phyloP scores from a whole-genome alignment of 2,797 vertebrate species.

The Pangasius djambal region DNA sequence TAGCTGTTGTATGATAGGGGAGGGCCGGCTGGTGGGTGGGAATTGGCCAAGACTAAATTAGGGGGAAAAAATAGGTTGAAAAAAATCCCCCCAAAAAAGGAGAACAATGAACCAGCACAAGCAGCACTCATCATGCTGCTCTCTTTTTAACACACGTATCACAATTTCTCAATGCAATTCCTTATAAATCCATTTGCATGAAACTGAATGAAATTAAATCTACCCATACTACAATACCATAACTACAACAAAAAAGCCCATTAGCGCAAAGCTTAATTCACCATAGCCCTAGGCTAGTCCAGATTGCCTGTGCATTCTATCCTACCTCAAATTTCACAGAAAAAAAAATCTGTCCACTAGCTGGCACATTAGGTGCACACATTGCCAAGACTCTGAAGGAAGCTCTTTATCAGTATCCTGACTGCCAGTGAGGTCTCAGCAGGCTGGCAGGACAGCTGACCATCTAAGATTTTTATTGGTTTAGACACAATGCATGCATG shows the following conservation, averaged over 20 bases:
- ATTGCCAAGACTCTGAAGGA: conserved; percentile 4
- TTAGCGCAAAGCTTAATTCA: not conserved
- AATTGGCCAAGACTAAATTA: not conserved
- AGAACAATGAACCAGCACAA: not conserved
- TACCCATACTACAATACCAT: not conserved
- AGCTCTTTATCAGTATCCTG: conserved; percentile 25
- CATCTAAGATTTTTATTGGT: conserved; percentile 17
- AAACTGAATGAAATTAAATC: not conserved
- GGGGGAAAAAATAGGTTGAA: not conserved
- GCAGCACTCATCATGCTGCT: not conserved
- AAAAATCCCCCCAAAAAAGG: not conserved
- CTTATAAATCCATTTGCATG: not conserved
- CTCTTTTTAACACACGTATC: not conserved
- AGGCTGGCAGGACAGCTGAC: conserved; percentile 36
- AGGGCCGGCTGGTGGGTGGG: not conserved
- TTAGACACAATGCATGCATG: conserved; percentile 15
- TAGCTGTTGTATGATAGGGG: not conserved
- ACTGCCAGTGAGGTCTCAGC: conserved; percentile 43
- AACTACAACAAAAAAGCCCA: not conserved
- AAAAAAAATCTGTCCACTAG: not conserved
- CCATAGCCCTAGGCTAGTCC: not conserved
- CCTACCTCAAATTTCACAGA: not conserved
- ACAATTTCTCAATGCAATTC: not conserved
- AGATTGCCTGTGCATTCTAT: not conserved
- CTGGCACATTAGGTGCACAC: not conserved